Evolutionary conservation across 2,113 vertebrate genomes (phyloP).

Genomic region (Paedocypris sp.): DNA sequence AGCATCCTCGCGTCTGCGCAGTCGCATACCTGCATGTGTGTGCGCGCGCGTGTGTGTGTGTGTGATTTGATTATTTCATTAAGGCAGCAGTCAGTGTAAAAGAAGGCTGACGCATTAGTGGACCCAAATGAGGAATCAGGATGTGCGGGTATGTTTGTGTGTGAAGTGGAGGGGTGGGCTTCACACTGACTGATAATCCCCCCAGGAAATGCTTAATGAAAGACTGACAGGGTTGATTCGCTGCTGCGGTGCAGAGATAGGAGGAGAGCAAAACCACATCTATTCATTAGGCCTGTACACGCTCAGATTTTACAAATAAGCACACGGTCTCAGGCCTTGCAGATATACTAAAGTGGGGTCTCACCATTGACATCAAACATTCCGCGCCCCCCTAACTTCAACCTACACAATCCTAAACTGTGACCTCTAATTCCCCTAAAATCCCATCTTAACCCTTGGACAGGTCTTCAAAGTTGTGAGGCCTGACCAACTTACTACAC

Average conservation of each 20-base stretch:
- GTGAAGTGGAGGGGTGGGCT: too few species aligned
- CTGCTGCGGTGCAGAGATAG: neutral
- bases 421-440: too few species aligned
- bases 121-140: neutral
- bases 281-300: constrained; percentile 1
- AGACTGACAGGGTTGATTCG: constrained; percentile 2
- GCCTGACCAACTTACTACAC: too few species aligned
- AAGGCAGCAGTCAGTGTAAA: neutral
- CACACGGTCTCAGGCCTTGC: too few species aligned
- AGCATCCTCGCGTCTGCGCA: neutral
- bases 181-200: constrained; percentile 1
- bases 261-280: neutral
- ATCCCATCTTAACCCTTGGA: too few species aligned
- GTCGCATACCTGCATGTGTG: neutral
- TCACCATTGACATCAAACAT: too few species aligned
- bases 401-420: too few species aligned
- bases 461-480: too few species aligned
- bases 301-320: neutral
- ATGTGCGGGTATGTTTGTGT: neutral
- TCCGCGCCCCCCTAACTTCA: too few species aligned
- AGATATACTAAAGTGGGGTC: too few species aligned
- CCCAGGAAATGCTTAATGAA: constrained; percentile 12
- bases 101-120: neutral
- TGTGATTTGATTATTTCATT: neutral
- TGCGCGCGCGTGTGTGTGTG: neutral